Base-by-base conservation (phyloP, 1,140 invertebrate species). In the Cyclargus thomasi region DNA sequence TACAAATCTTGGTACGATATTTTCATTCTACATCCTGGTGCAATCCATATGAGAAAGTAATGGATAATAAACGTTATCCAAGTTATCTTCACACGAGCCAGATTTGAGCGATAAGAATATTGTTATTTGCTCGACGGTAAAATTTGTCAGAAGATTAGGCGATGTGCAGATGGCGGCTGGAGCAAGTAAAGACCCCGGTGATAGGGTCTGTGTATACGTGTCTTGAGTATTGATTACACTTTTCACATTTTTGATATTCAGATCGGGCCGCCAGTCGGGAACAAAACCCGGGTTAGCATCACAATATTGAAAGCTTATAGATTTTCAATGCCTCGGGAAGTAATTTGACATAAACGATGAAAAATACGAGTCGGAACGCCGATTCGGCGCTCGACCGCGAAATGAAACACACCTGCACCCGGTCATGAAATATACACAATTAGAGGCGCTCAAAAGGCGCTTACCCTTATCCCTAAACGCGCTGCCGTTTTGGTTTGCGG, bases 191-290 rank as follows among this genome's bases (percentile, higher is more conserved):
- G 84, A 88, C 81, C 82, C 81, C 85, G 85, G 85, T 88, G 87
- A 90, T 90, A 88, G 86, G 85, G 85, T 86, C 87, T 78, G 85
- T 81, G 84, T 84, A 82, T 85, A 90, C 87, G 87, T 90, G 87
- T 84, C 76, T 72, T 74, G 87, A 76, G 74, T 90, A 85, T 85
- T 86, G 85, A 90, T 81, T 82, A 82, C 81, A 76, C 74, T 78
- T 88, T 88, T 84, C 85, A 82, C 83, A 90, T 83, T 90, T 88
- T 90, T 90, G 87, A 90, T 90, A 90, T 90, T 90, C 87, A 90
- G 87, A 90, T 88, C 76, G 75, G 80, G 84, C 80, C 76, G 73
- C 81, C 78, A 81, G 10, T 77, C 80, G 82, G 81, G 85, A 86
- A 87, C 83, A 86, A 90, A 88, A 86, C 82, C 85, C 80, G 76